Base-by-base conservation (phyloP, 2,797 vertebrate genomes). In the Eupleurogrammus muticus region DNA sequence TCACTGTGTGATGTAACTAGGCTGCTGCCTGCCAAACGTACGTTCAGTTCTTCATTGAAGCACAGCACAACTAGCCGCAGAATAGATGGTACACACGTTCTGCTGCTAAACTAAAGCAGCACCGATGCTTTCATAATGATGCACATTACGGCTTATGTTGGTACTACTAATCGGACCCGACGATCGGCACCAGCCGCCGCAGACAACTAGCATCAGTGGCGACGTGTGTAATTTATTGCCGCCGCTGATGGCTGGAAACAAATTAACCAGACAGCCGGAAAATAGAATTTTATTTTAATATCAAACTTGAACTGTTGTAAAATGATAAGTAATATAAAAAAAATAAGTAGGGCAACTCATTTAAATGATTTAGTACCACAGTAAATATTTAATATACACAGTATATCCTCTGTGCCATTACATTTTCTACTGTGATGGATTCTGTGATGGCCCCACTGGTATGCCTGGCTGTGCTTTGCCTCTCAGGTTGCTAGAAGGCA, bases 181-280 rank as follows among this genome's bases (percentile, higher is more conserved):
- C 6, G 28, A 28, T 28, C 6, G 28, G 3, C 28, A 28, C 28
- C 28, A 28, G 28, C 28, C 28, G 6, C 28, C 6, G 28, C 28
- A 28, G 28, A 28, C 51, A 40, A 28, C 46, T 7, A 44, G 70
- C 52, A 73, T 54, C 24, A 54, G 32, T 56, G 65, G 57, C 55
- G 57, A 70, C 46, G 34, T n/a, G 54, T 8, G 40, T 75, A 72
- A 56, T 38, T 34, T 44, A 49, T 14, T 6, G 50, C 73, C 35
- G 32, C 70, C 40, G 9, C 55, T 44, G 6, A 66, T 13, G 20
- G 57, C 50, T 51, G 58, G 57, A 60, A 56, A 64, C 28, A 75
- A 76, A 75, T 80, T 49, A 71, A 75, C 42, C 44, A 9, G 16
- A 65, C 61, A 55, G 60, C 40, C 38, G 57, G 60, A 44, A 64